Conservation (phyloP, 1,140 invertebrate genomes). For the Drosophila busckii region DNA sequence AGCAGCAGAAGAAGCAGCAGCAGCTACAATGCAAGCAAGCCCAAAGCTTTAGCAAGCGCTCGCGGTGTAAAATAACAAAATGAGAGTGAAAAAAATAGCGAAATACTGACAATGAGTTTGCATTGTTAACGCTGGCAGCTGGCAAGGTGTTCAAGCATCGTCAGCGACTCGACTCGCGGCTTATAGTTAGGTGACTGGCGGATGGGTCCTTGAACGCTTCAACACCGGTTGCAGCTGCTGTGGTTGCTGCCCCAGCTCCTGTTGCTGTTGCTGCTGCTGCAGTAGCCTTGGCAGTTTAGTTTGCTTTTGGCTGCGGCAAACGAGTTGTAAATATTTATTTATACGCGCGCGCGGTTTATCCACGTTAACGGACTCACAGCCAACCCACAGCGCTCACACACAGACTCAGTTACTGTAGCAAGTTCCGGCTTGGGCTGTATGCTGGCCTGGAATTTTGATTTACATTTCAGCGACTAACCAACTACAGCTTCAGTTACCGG, state of each 20-base stretch:
- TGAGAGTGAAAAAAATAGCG: no score
- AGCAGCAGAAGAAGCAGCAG: background rate
- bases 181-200: conserved; percentile 37
- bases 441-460: conserved; percentile 61
- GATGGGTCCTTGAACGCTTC: conserved; percentile 60
- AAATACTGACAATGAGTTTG: conserved; percentile 71
- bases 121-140: conserved; percentile 58
- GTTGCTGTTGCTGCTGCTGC: conserved; percentile 7
- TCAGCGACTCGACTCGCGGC: conserved; percentile 18
- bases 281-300: conserved; percentile 30
- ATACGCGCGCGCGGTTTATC: conserved; percentile 65
- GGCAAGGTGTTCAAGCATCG: conserved; percentile 59
- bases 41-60: no score
- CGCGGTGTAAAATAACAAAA: no score
- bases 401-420: background rate
- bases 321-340: conserved; percentile 78
- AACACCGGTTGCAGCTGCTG: conserved; percentile 42
- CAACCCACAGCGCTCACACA: background rate
- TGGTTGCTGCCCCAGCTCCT: conserved; percentile 5
- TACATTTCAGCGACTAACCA: conserved; percentile 64
- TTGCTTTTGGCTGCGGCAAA: conserved; percentile 72
- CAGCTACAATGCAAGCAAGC: no score
- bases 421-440: conserved; percentile 19
- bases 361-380: conserved; percentile 57
- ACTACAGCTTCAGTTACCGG: conserved; percentile 29